phyloP scores from a whole-genome alignment of 1,140 invertebrate species.

The Drosophila persimilis region DNA sequence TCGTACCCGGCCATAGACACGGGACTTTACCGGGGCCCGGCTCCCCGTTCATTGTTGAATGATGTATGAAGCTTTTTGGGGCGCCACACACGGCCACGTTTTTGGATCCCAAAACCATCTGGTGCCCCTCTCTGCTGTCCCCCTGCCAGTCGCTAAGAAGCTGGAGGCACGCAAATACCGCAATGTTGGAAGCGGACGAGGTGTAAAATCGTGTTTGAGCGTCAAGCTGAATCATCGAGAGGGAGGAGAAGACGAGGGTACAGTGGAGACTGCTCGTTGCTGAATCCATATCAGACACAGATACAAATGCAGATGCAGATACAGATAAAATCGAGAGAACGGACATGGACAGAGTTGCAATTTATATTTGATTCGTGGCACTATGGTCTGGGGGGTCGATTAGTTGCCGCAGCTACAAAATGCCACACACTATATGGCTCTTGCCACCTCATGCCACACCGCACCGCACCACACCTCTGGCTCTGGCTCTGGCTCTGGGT shows the following conservation, averaged over 20 bases:
- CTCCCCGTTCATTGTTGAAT: constrained; percentile 64
- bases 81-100: constrained; percentile 40
- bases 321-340: background rate
- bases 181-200: constrained; percentile 20
- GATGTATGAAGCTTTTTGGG: constrained; percentile 60
- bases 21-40: background rate
- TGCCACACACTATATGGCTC: background rate
- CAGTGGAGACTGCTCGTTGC: constrained; percentile 22
- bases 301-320: constrained; percentile 6
- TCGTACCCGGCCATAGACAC: constrained; percentile 7
- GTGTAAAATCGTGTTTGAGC: constrained; percentile 44
- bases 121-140: background rate
- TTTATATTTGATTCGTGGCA: constrained; percentile 63
- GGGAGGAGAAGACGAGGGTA: background rate
- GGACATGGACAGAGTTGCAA: constrained; percentile 35
- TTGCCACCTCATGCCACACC: background rate
- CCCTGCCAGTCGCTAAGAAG: constrained; percentile 5
- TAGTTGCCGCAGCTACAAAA: constrained; percentile 47
- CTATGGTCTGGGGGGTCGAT: constrained; percentile 25
- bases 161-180: constrained; percentile 40
- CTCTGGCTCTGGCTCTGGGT: background rate
- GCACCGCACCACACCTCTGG: background rate
- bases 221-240: constrained; percentile 23
- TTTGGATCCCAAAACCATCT: background rate
- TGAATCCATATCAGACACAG: too few species aligned